Evolutionary conservation across 2,888 invertebrate genomes (phyloP).

Genomic region (Trimorus sp.): DNA sequence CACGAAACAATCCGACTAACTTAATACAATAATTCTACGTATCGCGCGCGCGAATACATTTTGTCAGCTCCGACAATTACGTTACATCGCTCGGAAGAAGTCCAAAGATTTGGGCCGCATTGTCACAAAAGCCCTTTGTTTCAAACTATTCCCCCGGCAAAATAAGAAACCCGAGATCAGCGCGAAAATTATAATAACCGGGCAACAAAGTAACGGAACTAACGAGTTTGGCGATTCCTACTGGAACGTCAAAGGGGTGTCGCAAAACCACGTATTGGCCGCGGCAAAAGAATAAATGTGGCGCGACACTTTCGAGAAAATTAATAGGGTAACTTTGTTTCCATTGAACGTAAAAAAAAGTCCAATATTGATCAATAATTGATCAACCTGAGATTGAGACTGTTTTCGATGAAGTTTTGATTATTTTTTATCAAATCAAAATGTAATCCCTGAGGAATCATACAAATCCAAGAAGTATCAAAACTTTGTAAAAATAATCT

Average conservation of each 20-base stretch:
- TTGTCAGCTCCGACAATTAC: slow-evolving; percentile 20
- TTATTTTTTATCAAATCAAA: no score
- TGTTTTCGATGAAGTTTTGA: no score
- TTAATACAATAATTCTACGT: neutral
- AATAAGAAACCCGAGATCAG: slow-evolving; percentile 1
- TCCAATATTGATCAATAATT: no score
- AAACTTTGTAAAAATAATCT: no score
- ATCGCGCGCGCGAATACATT: neutral
- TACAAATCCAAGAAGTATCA: no score
- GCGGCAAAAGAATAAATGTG: slow-evolving; percentile 39
- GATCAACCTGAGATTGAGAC: no score
- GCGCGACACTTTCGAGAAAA: slow-evolving; percentile 37
- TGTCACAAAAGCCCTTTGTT: slow-evolving; percentile 13
- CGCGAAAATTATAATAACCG: slow-evolving; percentile 12
- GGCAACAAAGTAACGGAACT: slow-evolving; percentile 11
- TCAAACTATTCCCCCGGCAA: slow-evolving; percentile 10
- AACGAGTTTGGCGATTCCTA: slow-evolving; percentile 1
- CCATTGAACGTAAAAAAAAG: neutral
- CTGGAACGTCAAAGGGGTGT: slow-evolving; percentile 13
- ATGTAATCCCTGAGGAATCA: no score
- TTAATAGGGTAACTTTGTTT: slow-evolving; percentile 58
- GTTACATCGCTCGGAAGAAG: slow-evolving; percentile 17
- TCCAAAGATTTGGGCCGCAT: slow-evolving; percentile 13
- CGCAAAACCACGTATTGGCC: slow-evolving; percentile 30
- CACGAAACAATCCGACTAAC: neutral